Percentiles rank a stretch among this genome's conserved stretches.
phyloP scores from a whole-genome alignment of 2,888 invertebrate species.

The Branchinecta sandiegonensis region DNA sequence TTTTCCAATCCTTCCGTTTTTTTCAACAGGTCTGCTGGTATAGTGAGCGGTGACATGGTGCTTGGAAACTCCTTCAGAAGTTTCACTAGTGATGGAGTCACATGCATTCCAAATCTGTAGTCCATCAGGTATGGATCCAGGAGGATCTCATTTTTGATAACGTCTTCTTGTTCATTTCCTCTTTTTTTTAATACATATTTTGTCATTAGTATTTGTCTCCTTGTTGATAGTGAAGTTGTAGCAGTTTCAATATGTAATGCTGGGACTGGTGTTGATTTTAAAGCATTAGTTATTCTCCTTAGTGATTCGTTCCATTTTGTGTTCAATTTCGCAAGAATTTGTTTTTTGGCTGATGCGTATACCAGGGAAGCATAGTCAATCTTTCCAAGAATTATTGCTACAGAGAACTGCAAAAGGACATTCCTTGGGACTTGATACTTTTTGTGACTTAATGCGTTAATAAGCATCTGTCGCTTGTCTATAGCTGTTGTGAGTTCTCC shows the following conservation, averaged over 20 bases:
- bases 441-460: neutral
- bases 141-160: too few species aligned
- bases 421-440: neutral
- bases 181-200: too few species aligned
- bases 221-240: too few species aligned
- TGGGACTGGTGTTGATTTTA: constrained; percentile 2
- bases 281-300: too few species aligned
- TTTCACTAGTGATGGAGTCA: neutral
- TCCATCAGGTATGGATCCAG: too few species aligned
- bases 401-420: neutral
- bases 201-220: too few species aligned
- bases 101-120: too few species aligned
- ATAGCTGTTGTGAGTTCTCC: too few species aligned
- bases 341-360: neutral
- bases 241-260: neutral
- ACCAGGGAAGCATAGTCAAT: neutral
- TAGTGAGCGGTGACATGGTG: neutral
- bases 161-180: too few species aligned
- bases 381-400: neutral
- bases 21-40: too few species aligned
- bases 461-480: neutral
- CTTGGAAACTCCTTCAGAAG: constrained; percentile 2
- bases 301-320: neutral
- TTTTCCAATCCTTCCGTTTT: too few species aligned
- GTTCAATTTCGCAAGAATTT: neutral